Conservation (phyloP, 2,888 invertebrate genomes). For the Tenodera sinensis region DNA sequence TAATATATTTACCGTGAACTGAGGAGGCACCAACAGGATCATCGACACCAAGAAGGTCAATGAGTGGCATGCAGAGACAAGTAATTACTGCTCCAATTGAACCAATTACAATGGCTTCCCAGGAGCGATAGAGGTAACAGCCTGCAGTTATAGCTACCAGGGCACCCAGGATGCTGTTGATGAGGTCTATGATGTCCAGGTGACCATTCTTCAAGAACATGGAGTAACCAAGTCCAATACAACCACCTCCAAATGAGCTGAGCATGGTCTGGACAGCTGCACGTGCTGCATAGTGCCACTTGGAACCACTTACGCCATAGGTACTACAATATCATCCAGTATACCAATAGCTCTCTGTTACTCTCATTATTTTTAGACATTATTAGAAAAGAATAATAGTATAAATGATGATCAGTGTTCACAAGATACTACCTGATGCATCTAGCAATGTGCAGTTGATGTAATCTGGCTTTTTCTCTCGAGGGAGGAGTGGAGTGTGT, state of each 20-base stretch:
- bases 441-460: too few relatives aligned
- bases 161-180: conserved; percentile 84
- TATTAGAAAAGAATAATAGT: too few relatives aligned
- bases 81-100: conserved; percentile 72
- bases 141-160: conserved; percentile 88
- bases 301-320: conserved; percentile 68
- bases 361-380: too few relatives aligned
- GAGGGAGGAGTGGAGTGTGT: too few relatives aligned
- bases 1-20: conserved; percentile 69
- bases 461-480: too few relatives aligned
- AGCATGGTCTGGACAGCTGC: conserved; percentile 89
- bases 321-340: conserved; percentile 43
- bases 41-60: conserved; percentile 76
- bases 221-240: conserved; percentile 63
- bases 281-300: conserved; percentile 88
- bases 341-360: too few relatives aligned
- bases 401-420: too few relatives aligned
- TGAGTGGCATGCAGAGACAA: conserved; percentile 65
- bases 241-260: conserved; percentile 85
- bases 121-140: conserved; percentile 79
- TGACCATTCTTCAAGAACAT: conserved; percentile 63
- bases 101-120: conserved; percentile 84
- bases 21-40: conserved; percentile 90
- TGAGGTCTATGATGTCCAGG: conserved; percentile 79
- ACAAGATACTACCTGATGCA: too few relatives aligned